Percentiles rank a stretch among this genome's conserved stretches.
phyloP scores from a whole-genome alignment of 2,888 invertebrate genomes.

The Meta bourneti region DNA sequence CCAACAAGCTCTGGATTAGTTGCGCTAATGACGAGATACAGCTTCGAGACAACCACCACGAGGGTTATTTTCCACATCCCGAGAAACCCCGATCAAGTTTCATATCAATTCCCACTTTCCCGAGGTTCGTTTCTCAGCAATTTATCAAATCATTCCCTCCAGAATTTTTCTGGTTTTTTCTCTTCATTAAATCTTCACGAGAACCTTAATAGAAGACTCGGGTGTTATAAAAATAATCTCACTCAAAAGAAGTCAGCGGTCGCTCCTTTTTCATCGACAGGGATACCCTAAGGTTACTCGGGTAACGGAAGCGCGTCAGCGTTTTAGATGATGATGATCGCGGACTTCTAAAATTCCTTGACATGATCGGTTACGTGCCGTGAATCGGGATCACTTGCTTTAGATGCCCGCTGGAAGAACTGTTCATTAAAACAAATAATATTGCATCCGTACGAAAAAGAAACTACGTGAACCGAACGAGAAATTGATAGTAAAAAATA shows the following conservation, averaged over 20 bases:
- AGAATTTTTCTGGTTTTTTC: neutral
- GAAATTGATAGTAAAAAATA: neutral
- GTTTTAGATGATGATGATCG: slow-evolving; percentile 9
- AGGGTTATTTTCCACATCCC: no score
- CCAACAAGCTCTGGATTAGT: neutral
- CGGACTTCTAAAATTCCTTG: slow-evolving; percentile 3
- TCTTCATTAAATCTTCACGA: neutral
- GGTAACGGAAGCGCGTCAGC: neutral
- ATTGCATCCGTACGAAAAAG: neutral
- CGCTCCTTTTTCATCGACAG: neutral
- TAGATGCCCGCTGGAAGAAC: neutral
- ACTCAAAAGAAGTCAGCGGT: neutral
- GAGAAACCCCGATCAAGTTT: no score
- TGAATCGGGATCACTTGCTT: slow-evolving; percentile 6
- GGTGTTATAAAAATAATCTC: neutral
- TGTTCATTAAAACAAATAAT: neutral
- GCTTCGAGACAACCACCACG: no score
- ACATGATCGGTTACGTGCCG: slow-evolving; percentile 15
- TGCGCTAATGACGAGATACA: no score
- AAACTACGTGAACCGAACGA: neutral
- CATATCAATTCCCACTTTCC: neutral
- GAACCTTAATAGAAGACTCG: neutral
- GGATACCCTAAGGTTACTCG: neutral
- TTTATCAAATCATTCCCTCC: neutral
- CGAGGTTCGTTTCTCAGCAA: neutral